Conservation (phyloP, 2,113 vertebrate species). For the Mugil cephalus region DNA sequence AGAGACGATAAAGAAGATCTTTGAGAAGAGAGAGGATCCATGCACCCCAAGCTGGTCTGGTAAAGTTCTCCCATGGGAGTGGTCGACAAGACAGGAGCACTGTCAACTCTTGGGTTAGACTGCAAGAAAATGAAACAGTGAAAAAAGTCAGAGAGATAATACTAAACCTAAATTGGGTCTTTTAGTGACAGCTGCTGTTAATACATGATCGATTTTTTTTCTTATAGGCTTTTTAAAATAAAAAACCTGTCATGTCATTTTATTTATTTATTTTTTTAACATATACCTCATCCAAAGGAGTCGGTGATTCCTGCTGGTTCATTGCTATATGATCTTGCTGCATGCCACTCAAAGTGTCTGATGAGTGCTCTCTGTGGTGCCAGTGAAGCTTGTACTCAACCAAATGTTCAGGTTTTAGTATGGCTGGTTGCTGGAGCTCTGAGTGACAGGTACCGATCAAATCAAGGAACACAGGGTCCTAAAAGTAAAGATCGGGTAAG, state of each 20-base stretch:
- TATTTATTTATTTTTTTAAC: no score
- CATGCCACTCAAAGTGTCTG: conserved; percentile 80
- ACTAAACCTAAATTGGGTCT: neutral
- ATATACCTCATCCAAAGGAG: conserved; percentile 56
- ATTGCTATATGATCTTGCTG: conserved; percentile 75
- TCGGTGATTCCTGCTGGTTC: conserved; percentile 80
- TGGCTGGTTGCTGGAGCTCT: conserved; percentile 82
- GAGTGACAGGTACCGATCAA: conserved; percentile 94
- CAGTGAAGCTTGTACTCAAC: conserved; percentile 80
- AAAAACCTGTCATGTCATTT: no score
- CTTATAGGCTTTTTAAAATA: no score
- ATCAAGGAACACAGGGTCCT: conserved; percentile 92
- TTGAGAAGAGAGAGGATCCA: conserved; percentile 1
- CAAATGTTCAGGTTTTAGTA: conserved; percentile 88
- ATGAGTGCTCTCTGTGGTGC: conserved; percentile 80
- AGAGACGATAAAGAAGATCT: neutral
- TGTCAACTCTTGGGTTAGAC: conserved; percentile 35
- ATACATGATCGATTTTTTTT: neutral
- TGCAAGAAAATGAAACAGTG: conserved; percentile 58
- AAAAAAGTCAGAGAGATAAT: neutral
- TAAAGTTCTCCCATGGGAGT: conserved; percentile 84
- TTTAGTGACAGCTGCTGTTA: neutral
- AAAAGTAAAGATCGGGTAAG: neutral
- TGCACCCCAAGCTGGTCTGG: conserved; percentile 43
- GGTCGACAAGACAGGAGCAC: conserved; percentile 27